Percentiles rank a stretch among this genome's conserved stretches.
Conservation (phyloP, 2,888 invertebrate species). For the Dynastes tityus region DNA sequence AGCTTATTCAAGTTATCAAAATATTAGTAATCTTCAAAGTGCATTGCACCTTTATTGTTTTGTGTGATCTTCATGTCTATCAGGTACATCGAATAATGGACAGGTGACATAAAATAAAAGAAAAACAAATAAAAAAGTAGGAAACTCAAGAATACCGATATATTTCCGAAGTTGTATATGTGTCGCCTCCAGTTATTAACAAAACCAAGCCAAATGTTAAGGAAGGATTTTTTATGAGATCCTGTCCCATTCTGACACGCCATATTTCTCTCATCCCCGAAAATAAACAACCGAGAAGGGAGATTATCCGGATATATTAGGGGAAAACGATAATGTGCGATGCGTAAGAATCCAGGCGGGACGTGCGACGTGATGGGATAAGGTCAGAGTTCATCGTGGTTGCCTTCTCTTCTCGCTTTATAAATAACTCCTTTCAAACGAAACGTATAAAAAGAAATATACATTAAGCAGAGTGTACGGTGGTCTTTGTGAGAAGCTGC, state of each 20-base stretch:
- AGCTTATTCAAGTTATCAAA: too few relatives aligned
- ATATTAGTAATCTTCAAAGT: too few relatives aligned
- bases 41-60: too few relatives aligned
- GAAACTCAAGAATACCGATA: too few relatives aligned
- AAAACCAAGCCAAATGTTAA: not conserved
- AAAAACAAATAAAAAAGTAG: too few relatives aligned
- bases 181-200: not conserved
- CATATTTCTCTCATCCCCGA: constrained; percentile 18
- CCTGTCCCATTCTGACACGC: not conserved
- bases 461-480: constrained; percentile 24
- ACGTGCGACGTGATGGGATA: not conserved
- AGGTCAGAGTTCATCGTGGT: constrained; percentile 16
- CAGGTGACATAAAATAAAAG: too few relatives aligned
- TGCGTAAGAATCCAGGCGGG: not conserved
- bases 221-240: constrained; percentile 8
- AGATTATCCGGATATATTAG: constrained; percentile 29
- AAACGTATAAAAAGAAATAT: constrained; percentile 25
- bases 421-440: constrained; percentile 23
- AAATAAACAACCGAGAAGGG: constrained; percentile 6
- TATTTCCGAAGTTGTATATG: not conserved
- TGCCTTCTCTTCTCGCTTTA: not conserved
- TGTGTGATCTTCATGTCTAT: too few relatives aligned
- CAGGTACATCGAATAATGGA: too few relatives aligned
- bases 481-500: constrained; percentile 5
- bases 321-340: constrained; percentile 1